These are phyloP conservation scores for Caenorhabditis elegans DNA, from an alignment of 1,140 invertebrate species.

Conservation along the genomic window DNA sequence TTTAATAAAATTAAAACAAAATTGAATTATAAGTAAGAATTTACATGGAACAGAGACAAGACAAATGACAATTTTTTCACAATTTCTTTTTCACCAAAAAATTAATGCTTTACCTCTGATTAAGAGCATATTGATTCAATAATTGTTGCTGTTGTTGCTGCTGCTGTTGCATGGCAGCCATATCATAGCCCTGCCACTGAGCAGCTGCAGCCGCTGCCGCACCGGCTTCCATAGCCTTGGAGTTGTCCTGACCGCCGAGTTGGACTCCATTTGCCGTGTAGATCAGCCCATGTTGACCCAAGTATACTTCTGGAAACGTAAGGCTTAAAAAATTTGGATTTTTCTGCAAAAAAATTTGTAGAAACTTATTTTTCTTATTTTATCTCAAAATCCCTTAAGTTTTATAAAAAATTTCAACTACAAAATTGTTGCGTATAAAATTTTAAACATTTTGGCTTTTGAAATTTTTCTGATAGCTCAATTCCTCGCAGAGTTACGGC, in stretches of 20 bases:
- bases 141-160: conserved; percentile 7
- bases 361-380: too few relatives aligned
- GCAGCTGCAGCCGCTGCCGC: background rate
- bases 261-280: background rate
- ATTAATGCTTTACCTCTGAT: background rate
- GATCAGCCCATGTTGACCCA: conserved; percentile 4
- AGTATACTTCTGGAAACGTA: background rate
- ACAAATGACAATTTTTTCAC: background rate
- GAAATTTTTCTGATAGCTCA: too few relatives aligned
- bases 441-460: too few relatives aligned
- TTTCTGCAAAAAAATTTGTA: too few relatives aligned
- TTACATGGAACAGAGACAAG: too few relatives aligned
- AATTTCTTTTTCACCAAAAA: background rate
- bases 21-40: too few relatives aligned
- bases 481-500: too few relatives aligned
- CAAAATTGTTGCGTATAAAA: too few relatives aligned
- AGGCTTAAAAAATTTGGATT: too few relatives aligned
- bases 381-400: too few relatives aligned
- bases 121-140: background rate
- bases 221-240: background rate
- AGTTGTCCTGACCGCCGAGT: background rate
- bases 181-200: conserved; percentile 20
- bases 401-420: too few relatives aligned
- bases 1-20: too few relatives aligned
- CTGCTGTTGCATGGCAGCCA: background rate